Conservation (phyloP, 30 jellyfish, hydroid and myxozoan genomes). For the Euphysa ruthae region DNA sequence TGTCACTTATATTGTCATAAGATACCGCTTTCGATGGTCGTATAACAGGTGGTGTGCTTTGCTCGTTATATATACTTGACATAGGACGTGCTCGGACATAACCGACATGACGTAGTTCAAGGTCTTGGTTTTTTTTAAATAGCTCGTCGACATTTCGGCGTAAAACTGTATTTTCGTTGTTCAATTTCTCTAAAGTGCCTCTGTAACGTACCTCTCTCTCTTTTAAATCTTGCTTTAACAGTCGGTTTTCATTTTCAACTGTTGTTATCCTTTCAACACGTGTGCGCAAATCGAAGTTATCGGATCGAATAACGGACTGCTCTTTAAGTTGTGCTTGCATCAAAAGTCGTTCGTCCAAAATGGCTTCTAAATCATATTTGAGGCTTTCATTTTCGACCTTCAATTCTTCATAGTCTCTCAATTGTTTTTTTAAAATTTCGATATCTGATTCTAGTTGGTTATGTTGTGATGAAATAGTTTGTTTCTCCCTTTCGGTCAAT, state of each 20-base stretch:
- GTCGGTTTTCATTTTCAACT: constrained; percentile 20
- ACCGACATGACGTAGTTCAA: constrained; percentile 15
- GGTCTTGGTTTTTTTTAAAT: constrained; percentile 21
- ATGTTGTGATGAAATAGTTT: background rate
- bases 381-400: constrained; percentile 23
- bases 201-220: constrained; percentile 7
- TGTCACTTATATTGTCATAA: constrained; percentile 6
- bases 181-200: background rate
- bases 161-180: constrained; percentile 5
- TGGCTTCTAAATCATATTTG: constrained; percentile 21
- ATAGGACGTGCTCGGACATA: constrained; percentile 6
- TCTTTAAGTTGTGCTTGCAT: constrained; percentile 6
- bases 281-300: constrained; percentile 8
- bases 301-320: background rate
- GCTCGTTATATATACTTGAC: background rate
- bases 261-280: constrained; percentile 6
- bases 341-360: constrained; percentile 3
- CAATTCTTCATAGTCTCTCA: background rate
- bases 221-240: constrained; percentile 13
- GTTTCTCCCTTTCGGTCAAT: constrained; percentile 8
- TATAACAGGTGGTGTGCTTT: background rate
- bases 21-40: constrained; percentile 8
- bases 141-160: constrained; percentile 27
- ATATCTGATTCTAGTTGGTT: background rate
- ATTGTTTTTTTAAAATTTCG: background rate